phyloP scores from a whole-genome alignment of 92 coral and sea anemone species.

The Metridium senile region DNA sequence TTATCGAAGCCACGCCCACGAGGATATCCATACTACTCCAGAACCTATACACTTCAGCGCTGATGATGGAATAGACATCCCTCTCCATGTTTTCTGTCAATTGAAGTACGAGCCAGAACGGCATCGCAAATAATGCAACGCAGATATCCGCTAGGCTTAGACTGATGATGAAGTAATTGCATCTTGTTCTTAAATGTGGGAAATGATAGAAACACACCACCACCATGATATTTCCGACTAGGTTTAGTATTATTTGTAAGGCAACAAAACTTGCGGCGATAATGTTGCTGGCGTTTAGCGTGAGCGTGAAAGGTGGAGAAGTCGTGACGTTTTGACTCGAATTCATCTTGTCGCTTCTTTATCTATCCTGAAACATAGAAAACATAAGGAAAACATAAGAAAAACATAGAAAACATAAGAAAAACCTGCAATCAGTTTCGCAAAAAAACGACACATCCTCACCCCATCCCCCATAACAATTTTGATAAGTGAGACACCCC shows the following conservation, averaged over 20 bases:
- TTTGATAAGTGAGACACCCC: no score
- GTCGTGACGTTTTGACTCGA: constrained; percentile 10
- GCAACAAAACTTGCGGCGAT: constrained; percentile 79
- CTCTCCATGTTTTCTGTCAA: constrained; percentile 48
- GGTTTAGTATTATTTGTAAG: constrained; percentile 69
- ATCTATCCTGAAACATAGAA: neutral
- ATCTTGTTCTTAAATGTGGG: constrained; percentile 77
- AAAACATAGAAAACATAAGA: neutral
- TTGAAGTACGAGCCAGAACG: constrained; percentile 81
- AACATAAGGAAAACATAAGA: neutral
- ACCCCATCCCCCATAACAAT: no score
- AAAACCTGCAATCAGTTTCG: no score
- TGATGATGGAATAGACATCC: constrained; percentile 31
- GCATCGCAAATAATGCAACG: constrained; percentile 92
- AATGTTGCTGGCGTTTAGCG: constrained; percentile 62
- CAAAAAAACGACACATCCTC: no score
- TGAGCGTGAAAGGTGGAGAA: constrained; percentile 27
- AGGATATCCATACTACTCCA: constrained; percentile 81
- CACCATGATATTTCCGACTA: constrained; percentile 80
- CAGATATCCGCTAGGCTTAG: constrained; percentile 86
- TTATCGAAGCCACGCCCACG: constrained; percentile 83
- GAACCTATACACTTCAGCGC: constrained; percentile 44
- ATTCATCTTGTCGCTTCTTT: constrained; percentile 29
- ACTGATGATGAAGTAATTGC: constrained; percentile 93
- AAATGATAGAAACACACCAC: constrained; percentile 80